Base-by-base conservation (phyloP, 2,797 vertebrate genomes). In the Gadopsis marmoratus region DNA sequence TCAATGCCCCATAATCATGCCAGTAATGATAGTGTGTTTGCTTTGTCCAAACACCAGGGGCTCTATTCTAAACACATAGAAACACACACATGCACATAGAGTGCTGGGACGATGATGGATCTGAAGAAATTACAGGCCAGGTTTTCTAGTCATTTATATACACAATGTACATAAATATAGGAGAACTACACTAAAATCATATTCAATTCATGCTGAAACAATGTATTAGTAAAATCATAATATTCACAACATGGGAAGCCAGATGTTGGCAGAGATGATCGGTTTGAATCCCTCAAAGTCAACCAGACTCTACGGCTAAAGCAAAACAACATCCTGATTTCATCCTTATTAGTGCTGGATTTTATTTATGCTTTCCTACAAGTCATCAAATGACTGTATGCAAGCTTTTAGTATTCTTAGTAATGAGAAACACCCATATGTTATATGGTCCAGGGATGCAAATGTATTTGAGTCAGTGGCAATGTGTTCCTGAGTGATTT, bases 1-100 rank as follows among this genome's bases (percentile, higher is more conserved):
- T 73, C 71, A 65, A 79, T 93, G 90, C 88, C 91, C 93, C 90
- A 91, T 94, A 94, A 95, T 94, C 91, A 94, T 90, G 90, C 78
- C 83, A 89, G 92, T 93, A 94, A 94, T 94, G 89, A 92, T 88
- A 90, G 90, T 78, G 81, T 91, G 78, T 93, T 94, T 91, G 89
- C 85, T 89, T 91, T 93, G 91, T 93, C 89, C 86, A 93, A 90
- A 91, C 85, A 86, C 81, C 79, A 81, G 71, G 86, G 85, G 82
- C 88, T 88, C 86, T 89, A 71, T 82, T 89, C 79, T 86, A 91
- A 86, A 92, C 88, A 93, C 78, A 87, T 7, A 85, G 48, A 86
- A 74, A 88, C 68, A 72, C 69, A 85, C 58, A 76, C 75, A 79
- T 37, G 84, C 53, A 91, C 84, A 86, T 26, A 65, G 16, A 71